Evolutionary conservation across 2,113 vertebrate genomes (phyloP).

Genomic region (Halcyon senegalensis): DNA sequence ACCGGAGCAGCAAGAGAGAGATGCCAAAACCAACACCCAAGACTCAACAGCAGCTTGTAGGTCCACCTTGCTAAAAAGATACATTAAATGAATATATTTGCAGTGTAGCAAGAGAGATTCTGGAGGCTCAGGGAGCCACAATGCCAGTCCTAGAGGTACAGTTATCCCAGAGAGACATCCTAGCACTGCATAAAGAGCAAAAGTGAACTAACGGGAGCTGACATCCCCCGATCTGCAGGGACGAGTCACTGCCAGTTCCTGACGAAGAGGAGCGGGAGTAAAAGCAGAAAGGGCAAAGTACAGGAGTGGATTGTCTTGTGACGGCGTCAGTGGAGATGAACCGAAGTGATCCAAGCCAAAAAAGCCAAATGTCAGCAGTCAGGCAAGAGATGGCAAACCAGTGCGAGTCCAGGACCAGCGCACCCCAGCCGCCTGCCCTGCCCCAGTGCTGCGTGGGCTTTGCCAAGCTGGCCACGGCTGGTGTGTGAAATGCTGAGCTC

Average conservation of each 20-base stretch:
- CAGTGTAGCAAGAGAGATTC: background rate
- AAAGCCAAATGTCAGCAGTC: background rate
- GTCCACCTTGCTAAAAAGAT: background rate
- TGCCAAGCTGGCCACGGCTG: background rate
- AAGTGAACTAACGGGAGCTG: background rate
- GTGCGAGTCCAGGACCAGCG: accelerated
- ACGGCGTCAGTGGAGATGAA: background rate
- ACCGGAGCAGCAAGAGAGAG: background rate
- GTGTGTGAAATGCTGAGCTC: background rate
- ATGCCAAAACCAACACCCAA: background rate
- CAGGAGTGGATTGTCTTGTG: background rate
- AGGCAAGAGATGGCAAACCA: background rate
- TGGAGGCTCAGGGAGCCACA: background rate
- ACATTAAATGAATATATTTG: background rate
- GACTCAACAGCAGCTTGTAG: background rate
- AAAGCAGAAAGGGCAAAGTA: background rate
- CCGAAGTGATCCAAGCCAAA: accelerated
- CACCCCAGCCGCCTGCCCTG: background rate
- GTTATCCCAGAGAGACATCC: background rate
- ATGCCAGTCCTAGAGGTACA: background rate
- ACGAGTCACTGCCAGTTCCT: background rate
- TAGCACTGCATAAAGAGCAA: background rate
- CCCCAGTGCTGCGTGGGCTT: background rate
- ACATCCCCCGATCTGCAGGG: accelerated
- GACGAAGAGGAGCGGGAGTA: background rate